Evolutionary conservation across 1,140 invertebrate species (phyloP).

Genomic region (Forficula auricularia): DNA sequence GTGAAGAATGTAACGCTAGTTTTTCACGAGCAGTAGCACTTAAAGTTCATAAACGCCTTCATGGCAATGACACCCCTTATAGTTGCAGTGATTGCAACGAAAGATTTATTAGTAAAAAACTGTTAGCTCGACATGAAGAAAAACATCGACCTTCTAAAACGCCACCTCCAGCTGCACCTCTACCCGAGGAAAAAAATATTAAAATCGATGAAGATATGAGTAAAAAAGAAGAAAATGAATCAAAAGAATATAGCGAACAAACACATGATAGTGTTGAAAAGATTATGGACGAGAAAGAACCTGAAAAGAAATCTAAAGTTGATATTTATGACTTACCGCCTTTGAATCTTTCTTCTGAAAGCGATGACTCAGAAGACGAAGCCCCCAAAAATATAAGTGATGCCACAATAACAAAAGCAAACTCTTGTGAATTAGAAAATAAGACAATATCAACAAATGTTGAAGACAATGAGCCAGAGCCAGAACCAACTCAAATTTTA

Average conservation of each 20-base stretch:
- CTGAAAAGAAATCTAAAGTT: slow-evolving; percentile 22
- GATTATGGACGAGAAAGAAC: slow-evolving; percentile 18
- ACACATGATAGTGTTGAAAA: slow-evolving; percentile 3
- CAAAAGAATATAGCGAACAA: slow-evolving; percentile 4
- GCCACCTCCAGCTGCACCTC: neutral
- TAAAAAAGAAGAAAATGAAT: neutral
- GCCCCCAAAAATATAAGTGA: slow-evolving; percentile 14
- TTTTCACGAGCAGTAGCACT: slow-evolving; percentile 59
- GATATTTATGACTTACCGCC: slow-evolving; percentile 56
- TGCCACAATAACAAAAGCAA: neutral
- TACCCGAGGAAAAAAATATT: neutral
- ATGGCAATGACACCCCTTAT: slow-evolving; percentile 50
- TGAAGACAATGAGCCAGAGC: slow-evolving; percentile 1
- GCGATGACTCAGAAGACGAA: slow-evolving; percentile 52
- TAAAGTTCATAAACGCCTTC: slow-evolving; percentile 64
- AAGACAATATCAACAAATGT: slow-evolving; percentile 10
- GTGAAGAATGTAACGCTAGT: slow-evolving; percentile 57
- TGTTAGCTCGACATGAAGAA: slow-evolving; percentile 47
- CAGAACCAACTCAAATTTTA: slow-evolving; percentile 29
- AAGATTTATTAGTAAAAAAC: slow-evolving; percentile 63
- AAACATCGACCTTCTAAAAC: slow-evolving; percentile 23
- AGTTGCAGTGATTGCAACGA: slow-evolving; percentile 51
- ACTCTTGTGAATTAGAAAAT: slow-evolving; percentile 3
- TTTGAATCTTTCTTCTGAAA: slow-evolving; percentile 59
- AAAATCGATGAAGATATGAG: neutral